Evolutionary conservation across 1,140 invertebrate species (phyloP).

Genomic region (Magallana ariakensis): DNA sequence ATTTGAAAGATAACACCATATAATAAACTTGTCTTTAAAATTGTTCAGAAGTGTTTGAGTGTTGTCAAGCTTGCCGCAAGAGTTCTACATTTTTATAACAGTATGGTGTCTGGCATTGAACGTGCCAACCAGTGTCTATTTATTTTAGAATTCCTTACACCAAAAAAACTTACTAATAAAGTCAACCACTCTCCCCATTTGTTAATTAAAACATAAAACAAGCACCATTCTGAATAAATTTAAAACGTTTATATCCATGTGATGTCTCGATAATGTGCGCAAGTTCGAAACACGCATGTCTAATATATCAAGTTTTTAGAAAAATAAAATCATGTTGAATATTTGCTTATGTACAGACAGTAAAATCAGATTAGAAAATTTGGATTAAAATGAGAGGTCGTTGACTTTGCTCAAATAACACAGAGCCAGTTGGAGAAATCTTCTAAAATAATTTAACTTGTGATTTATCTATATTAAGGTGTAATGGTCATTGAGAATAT

Average conservation of each 20-base stretch:
- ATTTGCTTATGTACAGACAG: background rate
- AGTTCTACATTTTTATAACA: background rate
- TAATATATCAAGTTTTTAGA: background rate
- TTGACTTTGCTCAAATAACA: background rate
- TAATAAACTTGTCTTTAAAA: background rate
- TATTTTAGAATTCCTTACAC: background rate
- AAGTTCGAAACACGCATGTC: background rate
- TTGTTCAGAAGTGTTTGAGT: background rate
- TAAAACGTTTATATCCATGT: background rate
- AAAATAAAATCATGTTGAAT: background rate
- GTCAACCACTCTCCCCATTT: background rate
- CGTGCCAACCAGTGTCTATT: conserved; percentile 17
- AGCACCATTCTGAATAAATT: background rate
- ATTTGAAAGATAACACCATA: background rate
- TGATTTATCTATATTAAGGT: background rate
- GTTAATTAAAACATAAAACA: conserved; percentile 11
- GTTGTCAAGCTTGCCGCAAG: background rate
- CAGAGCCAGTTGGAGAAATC: conserved; percentile 11
- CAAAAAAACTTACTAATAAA: background rate
- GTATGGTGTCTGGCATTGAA: background rate
- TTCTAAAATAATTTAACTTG: background rate
- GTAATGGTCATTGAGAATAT: too few relatives aligned
- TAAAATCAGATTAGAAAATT: background rate
- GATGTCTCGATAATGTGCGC: background rate
- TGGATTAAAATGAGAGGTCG: background rate